These are phyloP conservation scores for Dolichallabes microphthalmus DNA, from an alignment of 2,113 vertebrate genomes.

Conservation along the genomic window DNA sequence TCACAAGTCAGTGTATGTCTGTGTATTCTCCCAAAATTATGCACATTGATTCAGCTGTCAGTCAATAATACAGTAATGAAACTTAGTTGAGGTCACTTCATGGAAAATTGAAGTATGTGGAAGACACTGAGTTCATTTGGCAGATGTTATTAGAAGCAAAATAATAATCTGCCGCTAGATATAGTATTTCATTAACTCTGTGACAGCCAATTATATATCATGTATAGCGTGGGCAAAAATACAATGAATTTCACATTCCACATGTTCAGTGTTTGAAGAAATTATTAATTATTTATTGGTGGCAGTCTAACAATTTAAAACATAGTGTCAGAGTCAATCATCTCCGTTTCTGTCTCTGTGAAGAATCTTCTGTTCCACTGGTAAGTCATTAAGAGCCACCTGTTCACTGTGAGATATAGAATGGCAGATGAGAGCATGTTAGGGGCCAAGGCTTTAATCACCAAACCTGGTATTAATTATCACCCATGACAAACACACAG, in stretches of 20 bases:
- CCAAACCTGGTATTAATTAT: constrained; percentile 8
- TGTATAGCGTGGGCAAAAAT: not conserved
- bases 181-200: not conserved
- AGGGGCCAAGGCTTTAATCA: constrained; percentile 15
- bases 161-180: not conserved
- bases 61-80: not conserved
- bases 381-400: constrained; percentile 2
- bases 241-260: not conserved
- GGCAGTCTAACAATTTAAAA: not conserved
- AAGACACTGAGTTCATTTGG: not conserved
- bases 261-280: not conserved
- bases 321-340: not conserved
- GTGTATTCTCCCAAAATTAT: not conserved
- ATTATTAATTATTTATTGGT: not conserved
- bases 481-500: not conserved
- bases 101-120: not conserved
- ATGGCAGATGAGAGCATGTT: not conserved
- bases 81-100: not conserved
- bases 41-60: not conserved
- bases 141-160: not conserved
- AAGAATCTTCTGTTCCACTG: not conserved
- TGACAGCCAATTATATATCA: not conserved
- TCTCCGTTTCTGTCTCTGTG: not conserved
- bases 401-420: constrained; percentile 11
- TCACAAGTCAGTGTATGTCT: not conserved